Conservation (phyloP, 1,140 invertebrate species). For the Drosophila arawakana region DNA sequence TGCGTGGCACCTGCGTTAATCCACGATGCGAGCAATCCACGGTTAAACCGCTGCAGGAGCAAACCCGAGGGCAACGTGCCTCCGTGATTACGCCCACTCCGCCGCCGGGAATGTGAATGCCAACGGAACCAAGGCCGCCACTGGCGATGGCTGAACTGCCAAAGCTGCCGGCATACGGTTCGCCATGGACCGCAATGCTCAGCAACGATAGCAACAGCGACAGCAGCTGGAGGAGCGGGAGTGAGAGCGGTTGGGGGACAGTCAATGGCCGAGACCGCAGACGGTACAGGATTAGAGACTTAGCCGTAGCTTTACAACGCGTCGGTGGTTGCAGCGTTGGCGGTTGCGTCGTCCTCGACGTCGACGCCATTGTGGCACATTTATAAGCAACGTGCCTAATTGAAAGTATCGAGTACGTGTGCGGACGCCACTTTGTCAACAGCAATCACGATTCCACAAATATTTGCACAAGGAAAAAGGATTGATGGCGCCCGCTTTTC, state of each 20-base stretch:
- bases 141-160: conserved; percentile 69
- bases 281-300: conserved; percentile 30
- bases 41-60: conserved; percentile 90
- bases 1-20: conserved; percentile 91
- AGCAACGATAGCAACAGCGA: conserved; percentile 25
- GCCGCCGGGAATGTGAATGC: conserved; percentile 82
- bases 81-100: conserved; percentile 77
- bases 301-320: conserved; percentile 52
- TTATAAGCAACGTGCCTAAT: conserved; percentile 81
- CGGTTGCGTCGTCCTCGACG: conserved; percentile 70
- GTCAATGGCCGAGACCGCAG: neutral
- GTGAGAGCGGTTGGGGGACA: neutral
- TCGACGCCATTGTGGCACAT: conserved; percentile 78
- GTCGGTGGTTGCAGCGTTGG: conserved; percentile 45
- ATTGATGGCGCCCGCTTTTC: conserved; percentile 47
- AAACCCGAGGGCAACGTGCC: conserved; percentile 90
- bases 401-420: conserved; percentile 70
- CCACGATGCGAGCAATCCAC: conserved; percentile 93
- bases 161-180: conserved; percentile 73
- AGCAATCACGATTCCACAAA: conserved; percentile 73
- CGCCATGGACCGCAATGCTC: conserved; percentile 51
- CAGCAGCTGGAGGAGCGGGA: neutral
- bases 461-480: conserved; percentile 69
- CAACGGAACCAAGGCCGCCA: conserved; percentile 73
- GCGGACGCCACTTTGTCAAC: conserved; percentile 80